Base-by-base conservation (phyloP, 2,797 vertebrate species). In the Gymnopithys bicolor region DNA sequence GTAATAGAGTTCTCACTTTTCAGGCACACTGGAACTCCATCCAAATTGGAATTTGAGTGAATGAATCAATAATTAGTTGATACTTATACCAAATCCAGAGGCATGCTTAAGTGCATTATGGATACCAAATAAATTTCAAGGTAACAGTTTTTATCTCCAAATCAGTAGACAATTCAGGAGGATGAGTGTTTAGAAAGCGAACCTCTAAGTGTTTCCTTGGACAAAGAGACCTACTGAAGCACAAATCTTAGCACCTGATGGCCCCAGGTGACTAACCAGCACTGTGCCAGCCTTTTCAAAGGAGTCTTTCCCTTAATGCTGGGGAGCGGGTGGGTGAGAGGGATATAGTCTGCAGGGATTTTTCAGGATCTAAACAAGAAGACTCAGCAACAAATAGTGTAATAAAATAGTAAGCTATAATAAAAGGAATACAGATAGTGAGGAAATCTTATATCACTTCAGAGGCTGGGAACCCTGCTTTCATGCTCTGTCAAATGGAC, bases 31-130 rank as follows among this genome's bases (percentile, higher is more conserved):
- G 81, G 81, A 93, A 75, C 39, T 68, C 74, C 60, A 64, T 74
- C 35, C 55, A 83, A 71, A 88, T 67, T 68, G 51, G 67, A 95
- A 84, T 67, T 83, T 46, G 52, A 93, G 56, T 87, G 70, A 94
- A 51, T 10, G 9, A 89, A 79, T 95, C 74, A 88, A 86, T 96
- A 91, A 90, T 87, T 89, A 93, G 78, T 68, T 94, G 76, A 56
- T 86, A 81, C 68, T 84, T 96, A 59, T 10, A 77, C 66, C 37
- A 87, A 76, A 89, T 62, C 63, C 43, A 87, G 68, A 84, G 81
- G 83, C 53, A 69, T 53, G 39, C 35, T 74, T 77, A 68, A 63
- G 17, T 0, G 0, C 46, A 24, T 90, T 79, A 55, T 21, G 48
- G 73, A 46, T 87, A 70, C 33, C 17, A 64, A 92, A 52, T 76